Evolutionary conservation across 2,797 vertebrate species (phyloP).

Genomic region (Pseudochromis fuscus): DNA sequence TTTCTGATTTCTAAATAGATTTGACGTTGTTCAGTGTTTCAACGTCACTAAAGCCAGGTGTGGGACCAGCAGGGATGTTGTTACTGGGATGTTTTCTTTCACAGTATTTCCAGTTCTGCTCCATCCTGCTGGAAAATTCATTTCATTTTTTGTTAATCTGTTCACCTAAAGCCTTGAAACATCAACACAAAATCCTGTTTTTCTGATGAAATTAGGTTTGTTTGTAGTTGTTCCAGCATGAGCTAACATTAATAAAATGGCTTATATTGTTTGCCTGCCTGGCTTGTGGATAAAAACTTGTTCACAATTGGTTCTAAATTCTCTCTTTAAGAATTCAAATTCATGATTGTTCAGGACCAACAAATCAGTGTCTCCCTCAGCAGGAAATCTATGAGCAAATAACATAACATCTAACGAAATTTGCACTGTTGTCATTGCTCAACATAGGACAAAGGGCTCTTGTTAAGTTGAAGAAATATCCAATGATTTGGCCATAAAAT

Average conservation of each 20-base stretch:
- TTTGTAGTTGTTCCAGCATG: background rate
- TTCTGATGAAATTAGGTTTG: background rate
- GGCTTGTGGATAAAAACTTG: conserved; percentile 7
- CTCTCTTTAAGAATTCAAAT: background rate
- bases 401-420: conserved; percentile 18
- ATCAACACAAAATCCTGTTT: conserved; percentile 22
- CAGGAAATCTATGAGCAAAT: conserved; percentile 21
- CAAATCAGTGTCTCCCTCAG: background rate
- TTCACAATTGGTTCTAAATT: background rate
- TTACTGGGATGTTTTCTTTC: conserved; percentile 54
- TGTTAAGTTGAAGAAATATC: conserved; percentile 38
- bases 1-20: conserved; percentile 51
- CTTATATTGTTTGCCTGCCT: background rate
- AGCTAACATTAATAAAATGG: background rate
- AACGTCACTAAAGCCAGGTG: conserved; percentile 25
- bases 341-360: background rate
- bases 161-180: conserved; percentile 39
- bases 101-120: conserved; percentile 30
- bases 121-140: conserved; percentile 49
- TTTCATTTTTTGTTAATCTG: conserved; percentile 53
- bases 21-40: conserved; percentile 33
- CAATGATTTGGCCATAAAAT: conserved; percentile 51
- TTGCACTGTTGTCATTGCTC: conserved; percentile 23
- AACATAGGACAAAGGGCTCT: conserved; percentile 22
- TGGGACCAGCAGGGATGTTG: conserved; percentile 45